phyloP scores from a whole-genome alignment of 2,888 invertebrate species.

The Minunthozetes semirufus region DNA sequence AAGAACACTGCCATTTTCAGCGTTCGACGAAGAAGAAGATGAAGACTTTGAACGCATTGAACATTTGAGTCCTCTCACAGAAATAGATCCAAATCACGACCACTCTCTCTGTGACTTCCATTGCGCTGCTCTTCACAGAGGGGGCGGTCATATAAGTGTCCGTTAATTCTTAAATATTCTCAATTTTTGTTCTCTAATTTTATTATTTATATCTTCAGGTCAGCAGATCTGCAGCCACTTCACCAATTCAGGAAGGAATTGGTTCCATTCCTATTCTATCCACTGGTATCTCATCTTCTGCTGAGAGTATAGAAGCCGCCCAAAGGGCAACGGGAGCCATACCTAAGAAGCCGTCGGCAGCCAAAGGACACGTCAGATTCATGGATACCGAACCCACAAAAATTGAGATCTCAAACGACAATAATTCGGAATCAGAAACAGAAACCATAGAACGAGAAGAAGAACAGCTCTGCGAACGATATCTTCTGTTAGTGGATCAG shows the following conservation, averaged over 20 bases:
- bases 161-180: slow-evolving; percentile 17
- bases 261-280: slow-evolving; percentile 5
- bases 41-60: slow-evolving; percentile 31
- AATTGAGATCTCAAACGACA: slow-evolving; percentile 38
- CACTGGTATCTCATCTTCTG: slow-evolving; percentile 6
- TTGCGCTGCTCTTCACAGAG: slow-evolving; percentile 88
- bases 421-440: slow-evolving; percentile 72
- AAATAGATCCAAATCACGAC: slow-evolving; percentile 39
- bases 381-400: slow-evolving; percentile 39
- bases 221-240: slow-evolving; percentile 77
- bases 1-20: slow-evolving; percentile 40
- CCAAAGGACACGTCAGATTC: slow-evolving; percentile 42
- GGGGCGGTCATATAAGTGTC: slow-evolving; percentile 58
- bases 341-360: slow-evolving; percentile 57
- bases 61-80: slow-evolving; percentile 38
- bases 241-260: slow-evolving; percentile 70
- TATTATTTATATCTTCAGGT: slow-evolving; percentile 50
- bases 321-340: slow-evolving; percentile 46
- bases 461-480: slow-evolving; percentile 69
- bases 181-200: not conserved
- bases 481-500: slow-evolving; percentile 85
- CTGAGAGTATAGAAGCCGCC: not conserved
- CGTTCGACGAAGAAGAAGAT: slow-evolving; percentile 34
- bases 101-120: slow-evolving; percentile 76
- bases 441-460: slow-evolving; percentile 85